phyloP scores from a whole-genome alignment of 2,888 invertebrate species.

The Drosophila paranaensis region DNA sequence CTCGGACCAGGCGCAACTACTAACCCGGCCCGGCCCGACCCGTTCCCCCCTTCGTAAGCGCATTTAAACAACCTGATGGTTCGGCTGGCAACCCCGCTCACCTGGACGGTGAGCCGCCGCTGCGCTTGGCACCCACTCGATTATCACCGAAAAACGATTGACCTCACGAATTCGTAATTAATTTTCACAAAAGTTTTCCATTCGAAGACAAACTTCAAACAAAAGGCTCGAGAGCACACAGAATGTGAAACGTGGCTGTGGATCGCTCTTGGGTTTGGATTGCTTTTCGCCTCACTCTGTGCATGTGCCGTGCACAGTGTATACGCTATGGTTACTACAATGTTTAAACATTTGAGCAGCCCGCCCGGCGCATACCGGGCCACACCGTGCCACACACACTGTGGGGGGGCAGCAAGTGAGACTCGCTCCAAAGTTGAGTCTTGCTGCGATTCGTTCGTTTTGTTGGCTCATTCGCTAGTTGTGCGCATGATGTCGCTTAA shows the following conservation, averaged over 20 bases:
- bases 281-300: conserved; percentile 10
- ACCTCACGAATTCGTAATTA: conserved; percentile 82
- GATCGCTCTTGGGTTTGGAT: conserved; percentile 36
- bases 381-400: conserved; percentile 26
- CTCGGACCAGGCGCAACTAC: conserved; percentile 1
- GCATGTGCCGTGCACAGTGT: conserved; percentile 30
- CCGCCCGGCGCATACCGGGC: conserved; percentile 35
- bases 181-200: conserved; percentile 81
- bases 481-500: conserved; percentile 76
- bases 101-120: conserved; percentile 8
- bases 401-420: conserved; percentile 61
- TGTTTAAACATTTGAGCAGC: conserved; percentile 71
- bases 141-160: conserved; percentile 81
- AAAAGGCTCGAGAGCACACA: conserved; percentile 57
- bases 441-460: conserved; percentile 41
- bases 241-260: conserved; percentile 36
- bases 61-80: conserved; percentile 72
- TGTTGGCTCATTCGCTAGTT: conserved; percentile 45
- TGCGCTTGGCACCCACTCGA: conserved; percentile 74
- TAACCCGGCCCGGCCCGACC: neutral
- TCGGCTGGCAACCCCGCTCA: neutral
- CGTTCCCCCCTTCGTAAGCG: conserved; percentile 29
- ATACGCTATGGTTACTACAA: conserved; percentile 53
- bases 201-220: conserved; percentile 78
- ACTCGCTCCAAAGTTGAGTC: conserved; percentile 34